Evolutionary conservation across 2,797 vertebrate species (phyloP).

Genomic region (Muraenolepis orangiensis): DNA sequence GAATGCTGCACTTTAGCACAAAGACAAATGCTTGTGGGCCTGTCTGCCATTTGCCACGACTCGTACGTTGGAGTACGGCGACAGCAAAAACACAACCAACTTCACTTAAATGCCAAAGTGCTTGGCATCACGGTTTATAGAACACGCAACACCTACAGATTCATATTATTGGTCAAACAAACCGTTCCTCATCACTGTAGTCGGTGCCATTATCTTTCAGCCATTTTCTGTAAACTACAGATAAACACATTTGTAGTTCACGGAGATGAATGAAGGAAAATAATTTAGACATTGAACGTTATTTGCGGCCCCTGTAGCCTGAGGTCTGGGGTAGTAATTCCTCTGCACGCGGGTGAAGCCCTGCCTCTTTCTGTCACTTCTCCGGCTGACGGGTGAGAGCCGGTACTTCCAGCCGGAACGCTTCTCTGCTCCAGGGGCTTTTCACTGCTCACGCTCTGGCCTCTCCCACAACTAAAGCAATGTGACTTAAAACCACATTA

Average conservation of each 20-base stretch:
- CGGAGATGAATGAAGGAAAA: background rate
- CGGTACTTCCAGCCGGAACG: constrained; percentile 9
- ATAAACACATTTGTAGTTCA: background rate
- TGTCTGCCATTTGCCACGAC: background rate
- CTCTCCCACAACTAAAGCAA: background rate
- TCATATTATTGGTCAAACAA: background rate
- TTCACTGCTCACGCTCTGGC: constrained; percentile 27
- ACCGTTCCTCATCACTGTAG: background rate
- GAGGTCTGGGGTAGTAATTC: constrained; percentile 37
- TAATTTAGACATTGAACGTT: background rate
- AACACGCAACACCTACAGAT: background rate
- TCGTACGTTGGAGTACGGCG: background rate
- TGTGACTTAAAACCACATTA: background rate
- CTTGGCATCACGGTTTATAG: background rate
- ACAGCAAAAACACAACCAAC: background rate
- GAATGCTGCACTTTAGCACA: constrained; percentile 19
- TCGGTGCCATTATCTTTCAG: no score
- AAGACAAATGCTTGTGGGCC: constrained; percentile 14
- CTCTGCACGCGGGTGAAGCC: constrained; percentile 32
- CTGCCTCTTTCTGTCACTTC: constrained; percentile 30
- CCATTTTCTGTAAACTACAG: no score
- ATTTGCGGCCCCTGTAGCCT: background rate
- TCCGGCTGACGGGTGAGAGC: constrained; percentile 29
- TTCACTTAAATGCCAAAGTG: background rate
- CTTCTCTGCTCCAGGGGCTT: constrained; percentile 33